phyloP scores from a whole-genome alignment of 2,113 vertebrate species.

The Tursiops truncatus region DNA sequence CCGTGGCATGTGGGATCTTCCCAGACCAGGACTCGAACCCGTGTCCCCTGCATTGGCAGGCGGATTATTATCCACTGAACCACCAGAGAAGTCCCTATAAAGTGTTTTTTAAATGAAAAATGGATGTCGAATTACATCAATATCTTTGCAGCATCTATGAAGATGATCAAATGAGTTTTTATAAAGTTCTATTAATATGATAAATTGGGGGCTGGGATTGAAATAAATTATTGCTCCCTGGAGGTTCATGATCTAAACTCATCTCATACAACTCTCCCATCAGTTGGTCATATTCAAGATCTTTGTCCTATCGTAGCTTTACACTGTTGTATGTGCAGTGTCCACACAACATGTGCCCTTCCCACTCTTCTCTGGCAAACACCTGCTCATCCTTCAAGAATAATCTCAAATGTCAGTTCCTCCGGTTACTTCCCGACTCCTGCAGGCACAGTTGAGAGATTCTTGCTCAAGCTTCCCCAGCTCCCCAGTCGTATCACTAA shows the following conservation, averaged over 20 bases:
- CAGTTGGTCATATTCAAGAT: neutral
- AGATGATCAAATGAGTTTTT: neutral
- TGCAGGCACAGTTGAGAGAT: neutral
- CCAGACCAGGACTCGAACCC: no score
- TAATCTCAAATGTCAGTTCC: slow-evolving; percentile 56
- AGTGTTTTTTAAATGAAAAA: slow-evolving; percentile 22
- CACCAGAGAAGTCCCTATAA: neutral
- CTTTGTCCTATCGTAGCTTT: neutral
- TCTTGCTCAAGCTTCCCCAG: neutral
- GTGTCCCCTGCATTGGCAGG: no score
- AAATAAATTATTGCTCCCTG: neutral
- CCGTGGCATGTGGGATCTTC: no score
- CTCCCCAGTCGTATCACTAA: neutral
- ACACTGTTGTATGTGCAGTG: neutral
- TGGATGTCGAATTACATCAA: neutral
- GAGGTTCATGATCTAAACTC: neutral
- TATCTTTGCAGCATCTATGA: neutral
- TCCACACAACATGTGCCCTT: neutral
- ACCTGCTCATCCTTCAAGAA: slow-evolving; percentile 53
- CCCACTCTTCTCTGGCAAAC: neutral
- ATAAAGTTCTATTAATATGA: neutral
- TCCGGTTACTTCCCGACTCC: slow-evolving; percentile 32
- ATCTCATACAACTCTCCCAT: neutral
- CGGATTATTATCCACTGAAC: no score
- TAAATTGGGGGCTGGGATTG: neutral